These are phyloP conservation scores for Gryon sp. DNA, from an alignment of 1,140 invertebrate species.

Conservation along the genomic window DNA sequence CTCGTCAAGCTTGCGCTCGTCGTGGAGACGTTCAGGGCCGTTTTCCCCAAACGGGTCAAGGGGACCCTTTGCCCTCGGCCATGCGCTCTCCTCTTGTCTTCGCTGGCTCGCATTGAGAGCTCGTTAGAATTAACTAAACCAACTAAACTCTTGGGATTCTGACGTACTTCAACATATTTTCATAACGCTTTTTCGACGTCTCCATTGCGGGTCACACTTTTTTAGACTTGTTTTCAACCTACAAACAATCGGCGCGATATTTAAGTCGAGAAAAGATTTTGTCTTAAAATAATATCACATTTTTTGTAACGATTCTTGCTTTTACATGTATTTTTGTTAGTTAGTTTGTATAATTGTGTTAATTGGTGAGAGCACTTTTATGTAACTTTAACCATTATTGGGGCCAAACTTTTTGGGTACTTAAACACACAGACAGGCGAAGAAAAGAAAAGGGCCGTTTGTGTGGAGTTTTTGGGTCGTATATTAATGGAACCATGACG, in stretches of 20 bases:
- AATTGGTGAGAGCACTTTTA: no score
- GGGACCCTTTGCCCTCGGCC: slow-evolving; percentile 69
- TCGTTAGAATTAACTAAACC: slow-evolving; percentile 29
- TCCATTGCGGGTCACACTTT: no score
- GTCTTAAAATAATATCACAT: no score
- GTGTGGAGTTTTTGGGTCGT: slow-evolving; percentile 55
- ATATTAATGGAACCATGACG: slow-evolving; percentile 65
- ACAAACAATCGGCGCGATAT: no score
- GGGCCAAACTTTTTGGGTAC: slow-evolving; percentile 56
- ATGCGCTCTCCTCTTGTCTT: slow-evolving; percentile 47
- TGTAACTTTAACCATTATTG: slow-evolving; percentile 63
- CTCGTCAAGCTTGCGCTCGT: slow-evolving; percentile 57
- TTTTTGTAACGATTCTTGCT: no score
- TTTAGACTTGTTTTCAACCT: no score
- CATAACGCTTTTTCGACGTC: no score
- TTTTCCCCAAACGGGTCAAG: slow-evolving; percentile 75
- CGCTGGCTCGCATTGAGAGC: slow-evolving; percentile 8
- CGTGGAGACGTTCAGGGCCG: slow-evolving; percentile 68
- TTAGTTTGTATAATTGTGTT: no score
- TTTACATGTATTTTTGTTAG: no score
- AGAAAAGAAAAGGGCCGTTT: slow-evolving; percentile 52
- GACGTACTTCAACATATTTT: no score
- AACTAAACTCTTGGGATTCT: slow-evolving; percentile 18
- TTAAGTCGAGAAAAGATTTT: no score
- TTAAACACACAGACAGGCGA: slow-evolving; percentile 32